Base-by-base conservation (phyloP, 2,888 invertebrate species). In the Ormyrus thymus region DNA sequence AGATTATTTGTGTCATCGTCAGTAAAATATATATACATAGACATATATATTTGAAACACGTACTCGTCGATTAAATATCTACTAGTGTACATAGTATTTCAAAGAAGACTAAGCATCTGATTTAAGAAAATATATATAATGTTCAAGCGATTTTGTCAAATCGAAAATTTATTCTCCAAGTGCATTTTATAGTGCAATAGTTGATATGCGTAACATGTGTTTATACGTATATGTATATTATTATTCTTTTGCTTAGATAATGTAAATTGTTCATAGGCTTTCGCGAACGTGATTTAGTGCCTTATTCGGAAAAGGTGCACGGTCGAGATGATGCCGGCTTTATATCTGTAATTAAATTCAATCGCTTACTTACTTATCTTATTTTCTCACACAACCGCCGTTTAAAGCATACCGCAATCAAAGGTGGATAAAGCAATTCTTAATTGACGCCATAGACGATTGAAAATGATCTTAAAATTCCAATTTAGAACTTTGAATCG, bases 331-430 rank as follows among this genome's bases (percentile, higher is more conserved):
- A 70, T 74, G 58, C 71, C 74, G 61, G 43, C 11, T 65, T 76
- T 68, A 29, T 29, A 79, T 83, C 84, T 84, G 84, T 82, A 84
- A 85, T 86, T 84, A 84, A 85, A 85, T 85, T 81, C 80, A 84
- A 83, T 83, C 83, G 82, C 83, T 81, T 65, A 76, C 81, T 65
- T 76, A 68, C 56, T 61, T 71, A 66, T 68, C 48, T 59, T 68
- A 76, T 56, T 56, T 72, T 64, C 50, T 10, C 62, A 29, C 29
- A 64, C 64, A 53, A 69, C 64, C 58, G 11, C 59, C 65, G 68
- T 65, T 74, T 61, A 55, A 74, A 73, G 71, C 75, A 75, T 68
- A 68, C 64, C 45, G 50, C 68, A 58, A 81, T 81, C 68, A 81
- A 78, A 76, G 81, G 76, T 76, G 76, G 78, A 73, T 58, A 71